A percentile compares a stretch with the other conserved stretches of the same genome.
phyloP scores from a whole-genome alignment of 2,113 vertebrate species.

The Ellobius talpinus region DNA sequence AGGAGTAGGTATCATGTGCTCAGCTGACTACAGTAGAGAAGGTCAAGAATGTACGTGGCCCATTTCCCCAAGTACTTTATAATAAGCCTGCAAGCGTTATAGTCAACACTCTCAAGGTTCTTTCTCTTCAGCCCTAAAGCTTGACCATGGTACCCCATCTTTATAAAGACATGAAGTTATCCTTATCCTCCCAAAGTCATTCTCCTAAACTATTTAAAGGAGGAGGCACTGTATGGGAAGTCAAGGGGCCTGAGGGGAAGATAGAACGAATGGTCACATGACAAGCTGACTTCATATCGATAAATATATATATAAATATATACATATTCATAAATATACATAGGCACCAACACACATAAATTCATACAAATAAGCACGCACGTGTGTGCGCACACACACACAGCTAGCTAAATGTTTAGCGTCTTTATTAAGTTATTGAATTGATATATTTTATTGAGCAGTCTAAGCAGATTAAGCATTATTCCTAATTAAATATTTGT shows the following conservation, averaged over 20 bases:
- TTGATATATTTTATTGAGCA: constrained; percentile 60
- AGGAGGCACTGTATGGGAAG: not conserved
- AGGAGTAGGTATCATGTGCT: not conserved
- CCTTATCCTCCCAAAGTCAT: not conserved
- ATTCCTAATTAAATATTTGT: constrained; percentile 77
- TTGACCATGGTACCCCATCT: not conserved
- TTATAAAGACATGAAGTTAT: not conserved
- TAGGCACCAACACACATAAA: not conserved
- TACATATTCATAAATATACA: not conserved
- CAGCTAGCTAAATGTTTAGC: not conserved
- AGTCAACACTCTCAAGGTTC: not conserved
- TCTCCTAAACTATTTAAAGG: not conserved
- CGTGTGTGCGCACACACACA: not conserved
- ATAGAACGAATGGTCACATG: not conserved
- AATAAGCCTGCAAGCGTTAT: not conserved
- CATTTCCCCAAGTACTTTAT: not conserved
- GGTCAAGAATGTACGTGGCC: not conserved
- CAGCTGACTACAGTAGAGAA: not conserved
- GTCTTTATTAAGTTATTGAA: constrained; percentile 58
- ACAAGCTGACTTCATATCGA: not conserved
- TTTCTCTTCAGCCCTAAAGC: not conserved
- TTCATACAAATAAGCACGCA: not conserved
- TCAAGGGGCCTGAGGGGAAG: not conserved
- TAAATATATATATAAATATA: too few species aligned
- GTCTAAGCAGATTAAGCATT: constrained; percentile 63